Conservation (phyloP, 1,140 invertebrate genomes). For the Apis dorsata region DNA sequence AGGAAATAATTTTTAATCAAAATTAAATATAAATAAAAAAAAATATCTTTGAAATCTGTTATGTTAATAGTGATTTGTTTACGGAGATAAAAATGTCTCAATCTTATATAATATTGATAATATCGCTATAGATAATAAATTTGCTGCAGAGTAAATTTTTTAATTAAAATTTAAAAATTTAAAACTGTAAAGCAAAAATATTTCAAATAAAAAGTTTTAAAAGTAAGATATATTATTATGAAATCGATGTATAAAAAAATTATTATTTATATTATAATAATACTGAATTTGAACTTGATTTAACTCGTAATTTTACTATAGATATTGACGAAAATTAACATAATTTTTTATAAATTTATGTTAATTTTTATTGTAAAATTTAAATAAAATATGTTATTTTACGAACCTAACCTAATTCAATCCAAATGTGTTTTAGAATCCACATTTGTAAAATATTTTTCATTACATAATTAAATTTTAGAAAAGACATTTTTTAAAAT, state of each 20-base stretch:
- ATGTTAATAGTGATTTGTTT: background rate
- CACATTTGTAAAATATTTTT: background rate
- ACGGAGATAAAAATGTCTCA: constrained; percentile 9
- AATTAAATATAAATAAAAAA: background rate
- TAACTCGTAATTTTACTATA: background rate
- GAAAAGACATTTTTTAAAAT: background rate
- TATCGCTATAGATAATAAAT: no score
- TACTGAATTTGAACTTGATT: background rate
- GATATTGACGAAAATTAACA: background rate
- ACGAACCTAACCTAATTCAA: background rate
- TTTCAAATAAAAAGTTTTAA: background rate
- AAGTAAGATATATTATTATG: background rate
- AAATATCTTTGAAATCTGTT: background rate
- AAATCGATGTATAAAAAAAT: background rate
- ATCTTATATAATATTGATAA: constrained; percentile 13
- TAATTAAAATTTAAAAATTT: background rate
- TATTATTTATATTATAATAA: background rate
- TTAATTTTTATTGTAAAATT: background rate
- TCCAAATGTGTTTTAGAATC: background rate
- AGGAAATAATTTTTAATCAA: background rate
- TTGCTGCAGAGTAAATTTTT: background rate
- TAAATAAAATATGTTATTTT: background rate
- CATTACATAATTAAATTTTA: background rate
- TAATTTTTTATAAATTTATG: no score
- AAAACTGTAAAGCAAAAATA: background rate